These are phyloP conservation scores for Terebella lapidaria DNA, from an alignment of 2,888 invertebrate genomes.

Conservation along the genomic window DNA sequence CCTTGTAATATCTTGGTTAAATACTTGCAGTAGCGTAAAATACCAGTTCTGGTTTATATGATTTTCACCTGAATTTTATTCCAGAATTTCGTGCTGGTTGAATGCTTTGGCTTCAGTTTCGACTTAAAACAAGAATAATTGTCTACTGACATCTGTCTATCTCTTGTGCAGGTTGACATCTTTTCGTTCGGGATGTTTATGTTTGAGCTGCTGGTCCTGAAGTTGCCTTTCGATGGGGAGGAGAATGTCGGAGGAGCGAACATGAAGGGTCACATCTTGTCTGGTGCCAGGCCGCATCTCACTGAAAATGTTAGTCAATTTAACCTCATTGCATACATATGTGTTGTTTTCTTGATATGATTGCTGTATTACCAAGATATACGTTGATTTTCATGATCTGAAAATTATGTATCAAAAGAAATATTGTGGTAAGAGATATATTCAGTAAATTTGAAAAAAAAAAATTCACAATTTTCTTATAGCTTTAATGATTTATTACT, in stretches of 20 bases:
- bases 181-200: slow-evolving; percentile 99
- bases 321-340: background rate
- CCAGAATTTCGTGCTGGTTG: too few relatives aligned
- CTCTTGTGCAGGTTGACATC: slow-evolving; percentile 74
- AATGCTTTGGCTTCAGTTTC: too few relatives aligned
- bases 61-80: background rate
- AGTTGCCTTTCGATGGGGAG: slow-evolving; percentile 78
- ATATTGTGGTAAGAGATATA: too few relatives aligned
- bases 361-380: background rate
- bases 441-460: too few relatives aligned
- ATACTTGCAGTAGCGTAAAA: too few relatives aligned
- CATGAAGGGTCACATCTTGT: slow-evolving; percentile 91
- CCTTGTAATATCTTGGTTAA: too few relatives aligned
- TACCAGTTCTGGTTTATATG: background rate
- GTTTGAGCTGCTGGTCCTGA: slow-evolving; percentile 87
- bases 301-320: slow-evolving; percentile 66
- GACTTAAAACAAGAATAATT: too few relatives aligned
- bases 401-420: too few relatives aligned
- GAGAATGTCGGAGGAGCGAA: slow-evolving; percentile 68
- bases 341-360: background rate
- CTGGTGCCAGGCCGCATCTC: slow-evolving; percentile 86
- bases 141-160: background rate
- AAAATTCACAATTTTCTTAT: too few relatives aligned
- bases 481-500: too few relatives aligned
- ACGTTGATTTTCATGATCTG: background rate